Percentiles rank a stretch among this genome's conserved stretches.
Evolutionary conservation across 2,797 vertebrate genomes (phyloP).

Genomic region (Hoplostethus atlanticus): DNA sequence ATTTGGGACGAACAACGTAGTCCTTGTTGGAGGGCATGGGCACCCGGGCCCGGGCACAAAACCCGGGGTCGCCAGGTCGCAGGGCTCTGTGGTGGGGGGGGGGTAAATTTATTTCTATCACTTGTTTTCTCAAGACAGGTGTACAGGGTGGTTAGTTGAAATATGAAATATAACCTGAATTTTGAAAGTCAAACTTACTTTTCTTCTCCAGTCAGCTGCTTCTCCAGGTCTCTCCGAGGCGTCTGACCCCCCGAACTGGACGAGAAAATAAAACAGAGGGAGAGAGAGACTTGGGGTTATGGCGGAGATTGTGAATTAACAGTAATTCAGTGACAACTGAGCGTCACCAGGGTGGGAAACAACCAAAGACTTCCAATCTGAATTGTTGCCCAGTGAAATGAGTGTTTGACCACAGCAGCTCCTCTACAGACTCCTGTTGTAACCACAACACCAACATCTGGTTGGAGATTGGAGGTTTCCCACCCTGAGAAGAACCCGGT

Average conservation of each 20-base stretch:
- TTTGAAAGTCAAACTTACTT: conserved; percentile 89
- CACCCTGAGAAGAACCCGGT: not conserved
- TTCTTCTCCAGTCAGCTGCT: conserved; percentile 96
- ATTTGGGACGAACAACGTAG: conserved; percentile 97
- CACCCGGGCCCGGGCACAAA: conserved; percentile 95
- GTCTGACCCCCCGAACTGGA: conserved; percentile 95
- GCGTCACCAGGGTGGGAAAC: not conserved
- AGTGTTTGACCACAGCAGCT: too few species aligned
- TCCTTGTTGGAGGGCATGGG: conserved; percentile 99
- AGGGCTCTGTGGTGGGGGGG: conserved; percentile 85
- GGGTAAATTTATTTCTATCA: too few species aligned
- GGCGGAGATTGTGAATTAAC: not conserved
- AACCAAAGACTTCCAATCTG: too few species aligned
- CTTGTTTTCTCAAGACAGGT: too few species aligned
- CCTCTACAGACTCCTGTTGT: too few species aligned
- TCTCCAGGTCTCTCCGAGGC: conserved; percentile 96
- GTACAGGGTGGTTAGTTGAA: too few species aligned
- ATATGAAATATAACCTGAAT: too few species aligned
- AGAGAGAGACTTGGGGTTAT: not conserved
- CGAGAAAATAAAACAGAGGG: conserved; percentile 19
- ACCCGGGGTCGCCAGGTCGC: conserved; percentile 95
- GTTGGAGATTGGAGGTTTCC: too few species aligned
- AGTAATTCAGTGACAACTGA: not conserved
- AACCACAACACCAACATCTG: not conserved
- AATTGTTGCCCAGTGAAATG: too few species aligned